These are phyloP conservation scores for Julus scandinavius DNA, from an alignment of 2,888 invertebrate species.

Conservation along the genomic window DNA sequence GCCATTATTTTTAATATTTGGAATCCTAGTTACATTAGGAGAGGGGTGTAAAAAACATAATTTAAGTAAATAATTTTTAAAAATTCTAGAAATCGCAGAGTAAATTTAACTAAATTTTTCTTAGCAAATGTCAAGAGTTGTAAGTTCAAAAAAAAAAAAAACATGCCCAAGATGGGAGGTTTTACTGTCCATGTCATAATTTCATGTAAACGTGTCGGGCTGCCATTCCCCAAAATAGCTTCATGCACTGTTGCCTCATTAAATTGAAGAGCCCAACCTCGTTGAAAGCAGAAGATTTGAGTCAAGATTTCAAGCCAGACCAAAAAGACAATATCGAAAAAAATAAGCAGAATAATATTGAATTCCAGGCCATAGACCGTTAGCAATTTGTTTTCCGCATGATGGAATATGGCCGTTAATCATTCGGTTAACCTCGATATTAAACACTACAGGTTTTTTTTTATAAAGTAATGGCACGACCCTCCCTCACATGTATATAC, in stretches of 20 bases:
- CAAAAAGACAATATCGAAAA: neutral
- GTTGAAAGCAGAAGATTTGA: neutral
- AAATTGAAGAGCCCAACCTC: slow-evolving; percentile 1
- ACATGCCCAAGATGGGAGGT: neutral
- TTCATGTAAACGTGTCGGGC: slow-evolving; percentile 15
- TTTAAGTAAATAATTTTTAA: too few species aligned
- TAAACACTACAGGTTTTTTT: slow-evolving; percentile 36
- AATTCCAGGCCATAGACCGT: slow-evolving; percentile 36
- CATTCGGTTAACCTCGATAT: slow-evolving; percentile 48
- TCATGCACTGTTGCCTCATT: slow-evolving; percentile 36
- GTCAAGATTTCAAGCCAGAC: slow-evolving; percentile 19
- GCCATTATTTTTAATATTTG: too few species aligned
- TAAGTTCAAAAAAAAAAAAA: neutral
- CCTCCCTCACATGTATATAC: neutral
- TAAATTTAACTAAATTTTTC: too few species aligned
- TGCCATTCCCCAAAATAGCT: slow-evolving; percentile 12
- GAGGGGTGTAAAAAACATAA: too few species aligned
- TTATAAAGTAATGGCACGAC: neutral
- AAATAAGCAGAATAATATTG: neutral
- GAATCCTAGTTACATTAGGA: too few species aligned
- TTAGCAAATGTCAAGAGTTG: too few species aligned
- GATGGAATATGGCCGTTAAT: slow-evolving; percentile 46
- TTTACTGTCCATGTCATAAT: neutral
- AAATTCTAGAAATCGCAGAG: too few species aligned
- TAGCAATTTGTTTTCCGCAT: slow-evolving; percentile 47